Conservation (phyloP, 2,113 vertebrate species). For the Myotis brandtii region DNA sequence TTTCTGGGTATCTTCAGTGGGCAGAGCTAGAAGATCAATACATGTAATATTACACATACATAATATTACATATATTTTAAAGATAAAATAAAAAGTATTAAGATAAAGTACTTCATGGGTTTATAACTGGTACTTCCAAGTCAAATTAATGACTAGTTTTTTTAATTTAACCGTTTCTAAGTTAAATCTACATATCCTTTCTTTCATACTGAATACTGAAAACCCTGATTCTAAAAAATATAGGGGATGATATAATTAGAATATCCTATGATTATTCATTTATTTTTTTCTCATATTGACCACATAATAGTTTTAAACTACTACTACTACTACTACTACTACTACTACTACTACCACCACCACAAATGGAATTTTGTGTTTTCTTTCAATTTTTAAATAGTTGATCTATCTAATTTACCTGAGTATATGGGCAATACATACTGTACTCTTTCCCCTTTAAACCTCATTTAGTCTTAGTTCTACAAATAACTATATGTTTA, state of each 20-base stretch:
- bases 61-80: background rate
- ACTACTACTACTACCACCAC: background rate
- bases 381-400: background rate
- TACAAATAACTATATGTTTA: background rate
- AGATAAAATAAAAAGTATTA: background rate
- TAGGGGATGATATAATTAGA: background rate
- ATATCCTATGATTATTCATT: background rate
- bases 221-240: background rate
- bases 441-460: background rate
- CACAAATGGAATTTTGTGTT: background rate
- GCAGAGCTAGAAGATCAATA: background rate
- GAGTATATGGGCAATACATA: background rate
- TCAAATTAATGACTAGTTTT: background rate
- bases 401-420: no score
- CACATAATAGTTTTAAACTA: background rate
- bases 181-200: background rate
- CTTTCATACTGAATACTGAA: background rate
- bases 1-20: background rate
- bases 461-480: background rate
- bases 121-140: background rate
- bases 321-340: background rate
- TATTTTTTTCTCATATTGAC: slow-evolving; percentile 9
- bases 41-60: background rate
- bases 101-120: background rate
- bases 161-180: background rate